Conservation (phyloP, 2,797 vertebrate genomes). For the Okamejei kenojei region DNA sequence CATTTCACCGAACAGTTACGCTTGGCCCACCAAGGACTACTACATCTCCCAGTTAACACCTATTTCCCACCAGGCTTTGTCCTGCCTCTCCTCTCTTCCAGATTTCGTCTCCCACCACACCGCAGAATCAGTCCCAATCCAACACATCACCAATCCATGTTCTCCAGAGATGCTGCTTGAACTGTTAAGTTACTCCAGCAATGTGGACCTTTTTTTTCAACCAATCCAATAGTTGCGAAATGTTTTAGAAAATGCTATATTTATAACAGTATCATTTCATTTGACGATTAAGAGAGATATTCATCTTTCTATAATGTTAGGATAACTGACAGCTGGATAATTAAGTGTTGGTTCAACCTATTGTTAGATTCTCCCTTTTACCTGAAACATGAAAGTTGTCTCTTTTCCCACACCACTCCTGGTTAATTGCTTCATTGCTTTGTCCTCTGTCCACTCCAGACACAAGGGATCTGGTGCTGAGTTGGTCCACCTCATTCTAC, state of each 20-base stretch:
- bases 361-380: background rate
- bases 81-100: too few relatives aligned
- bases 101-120: too few relatives aligned
- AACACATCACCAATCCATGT: too few relatives aligned
- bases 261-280: background rate
- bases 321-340: background rate
- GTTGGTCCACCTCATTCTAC: background rate
- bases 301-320: background rate
- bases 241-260: background rate
- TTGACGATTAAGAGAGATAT: background rate
- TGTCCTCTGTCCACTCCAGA: background rate
- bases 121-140: too few relatives aligned
- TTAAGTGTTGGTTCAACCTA: background rate
- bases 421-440: background rate
- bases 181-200: too few relatives aligned
- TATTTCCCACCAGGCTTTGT: too few relatives aligned
- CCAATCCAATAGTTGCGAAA: background rate
- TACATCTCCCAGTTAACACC: too few relatives aligned
- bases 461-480: too few relatives aligned
- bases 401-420: background rate
- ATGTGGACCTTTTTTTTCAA: too few relatives aligned
- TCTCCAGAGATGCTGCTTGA: too few relatives aligned
- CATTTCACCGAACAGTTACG: too few relatives aligned
- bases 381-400: background rate
- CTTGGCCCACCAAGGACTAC: too few relatives aligned